Evolutionary conservation across 2,888 invertebrate species (phyloP).

Genomic region (Polylopha cassiicola): DNA sequence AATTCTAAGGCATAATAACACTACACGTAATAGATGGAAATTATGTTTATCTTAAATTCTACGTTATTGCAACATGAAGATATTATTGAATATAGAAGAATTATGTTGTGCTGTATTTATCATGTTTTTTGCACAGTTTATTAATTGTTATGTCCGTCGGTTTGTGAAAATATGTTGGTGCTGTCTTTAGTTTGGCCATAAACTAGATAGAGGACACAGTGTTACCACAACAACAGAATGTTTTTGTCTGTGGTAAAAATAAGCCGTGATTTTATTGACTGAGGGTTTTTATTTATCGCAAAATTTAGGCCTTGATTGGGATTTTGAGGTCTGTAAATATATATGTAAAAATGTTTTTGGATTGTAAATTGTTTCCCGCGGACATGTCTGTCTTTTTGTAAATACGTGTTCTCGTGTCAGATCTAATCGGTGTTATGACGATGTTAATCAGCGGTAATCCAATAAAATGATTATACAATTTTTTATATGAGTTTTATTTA

Average conservation of each 20-base stretch:
- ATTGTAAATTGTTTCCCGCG: conserved; percentile 41
- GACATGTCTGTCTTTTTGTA: conserved; percentile 46
- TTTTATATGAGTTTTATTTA: conserved; percentile 40
- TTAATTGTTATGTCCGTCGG: conserved; percentile 28
- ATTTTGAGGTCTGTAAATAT: too few relatives aligned
- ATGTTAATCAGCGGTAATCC: conserved; percentile 51
- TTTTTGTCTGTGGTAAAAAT: too few relatives aligned
- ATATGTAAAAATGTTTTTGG: conserved; percentile 25
- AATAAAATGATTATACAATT: conserved; percentile 52
- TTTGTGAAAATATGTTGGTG: conserved; percentile 38
- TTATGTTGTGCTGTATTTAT: conserved; percentile 30
- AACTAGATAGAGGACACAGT: neutral
- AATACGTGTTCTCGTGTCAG: conserved; percentile 48
- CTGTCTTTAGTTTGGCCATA: conserved; percentile 28
- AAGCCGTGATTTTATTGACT: too few relatives aligned
- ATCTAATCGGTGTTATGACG: conserved; percentile 38
- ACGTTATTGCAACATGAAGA: too few relatives aligned
- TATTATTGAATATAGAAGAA: conserved; percentile 36
- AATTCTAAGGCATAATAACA: too few relatives aligned
- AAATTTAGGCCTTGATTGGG: too few relatives aligned
- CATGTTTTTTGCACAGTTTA: conserved; percentile 29
- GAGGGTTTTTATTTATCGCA: too few relatives aligned
- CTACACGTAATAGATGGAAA: too few relatives aligned
- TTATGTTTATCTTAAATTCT: too few relatives aligned
- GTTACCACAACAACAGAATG: too few relatives aligned